These are phyloP conservation scores for Cathartes aura DNA, from an alignment of 2,113 vertebrate species.

Conservation along the genomic window DNA sequence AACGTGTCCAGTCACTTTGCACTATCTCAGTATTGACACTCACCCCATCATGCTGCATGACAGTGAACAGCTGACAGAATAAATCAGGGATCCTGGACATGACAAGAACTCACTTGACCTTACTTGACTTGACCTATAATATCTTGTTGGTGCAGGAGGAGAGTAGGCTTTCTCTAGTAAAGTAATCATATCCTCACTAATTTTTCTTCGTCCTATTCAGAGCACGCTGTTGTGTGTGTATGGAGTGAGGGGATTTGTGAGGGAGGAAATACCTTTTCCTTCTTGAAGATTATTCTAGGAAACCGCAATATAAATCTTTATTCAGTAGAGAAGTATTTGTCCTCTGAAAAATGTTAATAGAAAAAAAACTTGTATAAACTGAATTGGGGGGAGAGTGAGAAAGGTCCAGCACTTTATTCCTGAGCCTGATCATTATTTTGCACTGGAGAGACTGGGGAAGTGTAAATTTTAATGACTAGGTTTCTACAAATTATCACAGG, in stretches of 20 bases:
- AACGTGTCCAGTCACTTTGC: not conserved
- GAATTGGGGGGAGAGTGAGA: not conserved
- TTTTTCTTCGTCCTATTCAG: slow-evolving; percentile 54
- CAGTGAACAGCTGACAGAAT: slow-evolving; percentile 53
- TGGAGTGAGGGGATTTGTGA: slow-evolving; percentile 29
- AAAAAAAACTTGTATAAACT: not conserved
- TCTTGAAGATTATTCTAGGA: slow-evolving; percentile 55
- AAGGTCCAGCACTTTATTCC: not conserved
- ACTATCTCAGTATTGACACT: not conserved
- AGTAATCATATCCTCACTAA: slow-evolving; percentile 61
- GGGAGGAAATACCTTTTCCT: slow-evolving; percentile 57
- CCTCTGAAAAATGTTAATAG: not conserved
- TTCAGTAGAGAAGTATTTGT: not conserved
- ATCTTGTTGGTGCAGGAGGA: not conserved
- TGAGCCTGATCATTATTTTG: not conserved
- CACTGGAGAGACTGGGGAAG: not conserved
- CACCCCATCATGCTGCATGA: not conserved
- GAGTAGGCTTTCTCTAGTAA: slow-evolving; percentile 40
- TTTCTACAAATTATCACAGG: not conserved
- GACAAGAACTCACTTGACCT: slow-evolving; percentile 59
- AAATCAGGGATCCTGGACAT: slow-evolving; percentile 39
- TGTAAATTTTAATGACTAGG: not conserved
- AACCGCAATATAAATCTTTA: slow-evolving; percentile 28
- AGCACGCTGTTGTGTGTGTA: not conserved
- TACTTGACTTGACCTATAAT: slow-evolving; percentile 64